Base-by-base conservation (phyloP, 2,113 vertebrate genomes). In the Dascyllus trimaculatus region DNA sequence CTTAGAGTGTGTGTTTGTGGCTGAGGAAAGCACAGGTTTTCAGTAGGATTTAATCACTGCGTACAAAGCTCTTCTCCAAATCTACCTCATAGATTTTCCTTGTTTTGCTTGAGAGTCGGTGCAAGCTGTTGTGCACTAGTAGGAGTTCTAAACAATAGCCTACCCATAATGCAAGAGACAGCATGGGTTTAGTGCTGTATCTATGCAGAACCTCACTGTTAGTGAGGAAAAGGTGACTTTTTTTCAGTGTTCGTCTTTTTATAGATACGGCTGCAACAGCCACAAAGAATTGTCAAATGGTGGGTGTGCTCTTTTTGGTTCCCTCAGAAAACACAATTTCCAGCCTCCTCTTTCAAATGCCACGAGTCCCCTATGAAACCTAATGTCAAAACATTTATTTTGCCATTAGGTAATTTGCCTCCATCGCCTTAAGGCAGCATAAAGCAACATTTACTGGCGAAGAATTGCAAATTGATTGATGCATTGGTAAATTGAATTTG, bases 371-470 rank as follows among this genome's bases (percentile, higher is more conserved):
- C 43, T 3, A 1, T 53, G 18, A 40, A 65, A 68, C 26, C 21
- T 59, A 26, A 49, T 61, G 57, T 71, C 58, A 68, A 69, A 86
- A 40, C 74, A 54, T 66, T 63, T 60, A 67, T 84, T 88, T 79
- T 78, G 15, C 54, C 19, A 56, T 61, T 51, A n/a, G 53, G 11
- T 22, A 10, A 54, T 48, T 10, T 51, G 65, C 69, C 38, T 72
- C 18, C 11, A 1, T 2, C 25, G 56, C 75, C 25, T 76, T 4
- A 2, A 59, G 78, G 61, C 11, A 43, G 14, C 13, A 15, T 13
- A 43, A 13, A 43, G 14, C 40, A 43, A 43, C 14, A 4, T 15
- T 43, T 43, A 43, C 64, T 54, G 19, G 10, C 57, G 14, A 49
- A 38, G 40, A 75, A 40, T 25, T 68, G 45, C 24, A 68, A 66